Percentiles rank a stretch among this genome's conserved stretches.
phyloP scores from a whole-genome alignment of 2,888 invertebrate species.

The Caenorhabditis imperialis region DNA sequence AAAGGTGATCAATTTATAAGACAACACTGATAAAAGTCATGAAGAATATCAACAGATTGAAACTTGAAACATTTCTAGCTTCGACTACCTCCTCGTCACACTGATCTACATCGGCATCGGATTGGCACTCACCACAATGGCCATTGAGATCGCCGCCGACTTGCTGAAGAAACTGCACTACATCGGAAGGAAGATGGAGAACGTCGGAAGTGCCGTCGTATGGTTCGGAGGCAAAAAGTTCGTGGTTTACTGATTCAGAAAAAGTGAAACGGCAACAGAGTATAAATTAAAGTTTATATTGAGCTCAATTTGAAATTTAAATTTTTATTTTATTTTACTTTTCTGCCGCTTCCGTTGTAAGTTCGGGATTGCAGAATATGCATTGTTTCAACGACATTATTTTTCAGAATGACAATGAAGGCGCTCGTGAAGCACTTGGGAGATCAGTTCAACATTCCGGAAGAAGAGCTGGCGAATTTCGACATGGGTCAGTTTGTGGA shows the following conservation, averaged over 20 bases:
- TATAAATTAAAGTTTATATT: too few species aligned
- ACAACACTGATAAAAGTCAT: not conserved
- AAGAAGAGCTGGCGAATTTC: conserved; percentile 67
- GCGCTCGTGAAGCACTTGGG: conserved; percentile 74
- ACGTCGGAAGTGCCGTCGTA: conserved; percentile 70
- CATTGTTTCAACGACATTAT: too few species aligned
- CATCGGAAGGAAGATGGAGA: conserved; percentile 74
- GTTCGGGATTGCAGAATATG: too few species aligned
- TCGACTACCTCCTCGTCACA: conserved; percentile 71
- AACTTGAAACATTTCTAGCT: conserved; percentile 52
- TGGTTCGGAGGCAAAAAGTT: conserved; percentile 77
- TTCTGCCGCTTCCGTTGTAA: too few species aligned
- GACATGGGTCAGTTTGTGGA: conserved; percentile 74
- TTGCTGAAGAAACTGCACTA: conserved; percentile 73
- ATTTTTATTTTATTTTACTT: too few species aligned
- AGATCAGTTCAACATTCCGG: conserved; percentile 75
- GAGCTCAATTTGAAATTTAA: too few species aligned
- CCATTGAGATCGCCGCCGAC: conserved; percentile 74
- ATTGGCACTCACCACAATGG: conserved; percentile 74
- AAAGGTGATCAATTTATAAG: conserved; percentile 47
- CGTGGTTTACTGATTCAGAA: conserved; percentile 10
- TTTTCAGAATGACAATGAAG: conserved; percentile 72
- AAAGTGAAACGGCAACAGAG: not conserved
- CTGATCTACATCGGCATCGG: conserved; percentile 72
- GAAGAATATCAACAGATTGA: not conserved